A percentile compares a stretch with the other conserved stretches of the same genome.
Evolutionary conservation across 1,140 invertebrate species (phyloP).

Genomic region (Octopus bimaculoides): DNA sequence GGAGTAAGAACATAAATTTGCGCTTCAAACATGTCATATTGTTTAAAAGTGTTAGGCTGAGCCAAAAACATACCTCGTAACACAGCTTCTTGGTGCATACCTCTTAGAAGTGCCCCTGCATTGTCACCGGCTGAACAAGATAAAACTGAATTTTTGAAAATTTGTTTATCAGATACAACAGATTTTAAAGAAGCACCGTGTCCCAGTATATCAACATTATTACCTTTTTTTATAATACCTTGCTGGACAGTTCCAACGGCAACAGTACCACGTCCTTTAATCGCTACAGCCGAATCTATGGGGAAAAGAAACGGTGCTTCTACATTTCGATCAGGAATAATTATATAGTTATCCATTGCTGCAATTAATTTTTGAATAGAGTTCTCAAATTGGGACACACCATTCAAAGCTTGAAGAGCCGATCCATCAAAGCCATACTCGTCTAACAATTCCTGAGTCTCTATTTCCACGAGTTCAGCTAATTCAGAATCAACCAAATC

Average conservation of each 20-base stretch:
- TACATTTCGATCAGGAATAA: slow-evolving; percentile 83
- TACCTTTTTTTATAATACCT: slow-evolving; percentile 82
- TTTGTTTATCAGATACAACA: slow-evolving; percentile 81
- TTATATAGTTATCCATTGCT: slow-evolving; percentile 84
- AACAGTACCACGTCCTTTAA: slow-evolving; percentile 92
- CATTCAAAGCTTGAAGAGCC: slow-evolving; percentile 80
- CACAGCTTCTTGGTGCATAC: slow-evolving; percentile 88
- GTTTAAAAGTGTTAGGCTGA: slow-evolving; percentile 54
- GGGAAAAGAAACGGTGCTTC: slow-evolving; percentile 94
- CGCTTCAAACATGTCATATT: slow-evolving; percentile 58
- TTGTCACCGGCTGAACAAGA: slow-evolving; percentile 96
- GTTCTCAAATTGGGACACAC: slow-evolving; percentile 80
- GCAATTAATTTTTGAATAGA: slow-evolving; percentile 80
- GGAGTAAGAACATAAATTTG: slow-evolving; percentile 73
- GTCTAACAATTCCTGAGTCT: slow-evolving; percentile 80
- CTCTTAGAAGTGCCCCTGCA: slow-evolving; percentile 85
- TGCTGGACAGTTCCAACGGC: slow-evolving; percentile 87
- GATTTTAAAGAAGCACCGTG: slow-evolving; percentile 82
- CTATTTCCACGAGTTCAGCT: slow-evolving; percentile 96
- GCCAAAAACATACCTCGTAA: slow-evolving; percentile 87
- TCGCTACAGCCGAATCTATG: slow-evolving; percentile 88
- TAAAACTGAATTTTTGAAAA: slow-evolving; percentile 95
- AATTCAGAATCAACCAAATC: slow-evolving; percentile 88
- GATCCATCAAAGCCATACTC: slow-evolving; percentile 92
- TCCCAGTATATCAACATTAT: slow-evolving; percentile 87